A percentile compares a stretch with the other conserved stretches of the same genome.
Conservation (phyloP, 2,113 vertebrate genomes). For the Caranx melampygus region DNA sequence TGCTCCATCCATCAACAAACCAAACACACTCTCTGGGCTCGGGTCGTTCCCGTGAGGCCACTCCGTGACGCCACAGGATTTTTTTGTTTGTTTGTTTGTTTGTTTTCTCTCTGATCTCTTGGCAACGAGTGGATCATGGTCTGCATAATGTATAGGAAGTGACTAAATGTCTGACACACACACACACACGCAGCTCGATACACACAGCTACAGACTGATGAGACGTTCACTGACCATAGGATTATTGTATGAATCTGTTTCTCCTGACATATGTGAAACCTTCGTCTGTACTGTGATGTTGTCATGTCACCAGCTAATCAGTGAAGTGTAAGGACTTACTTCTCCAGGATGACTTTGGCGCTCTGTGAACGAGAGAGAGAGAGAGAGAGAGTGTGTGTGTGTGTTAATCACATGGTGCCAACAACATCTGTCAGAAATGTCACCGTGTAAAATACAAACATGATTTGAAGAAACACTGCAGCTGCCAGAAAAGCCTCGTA, state of each 20-base stretch:
- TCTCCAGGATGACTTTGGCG: slow-evolving; percentile 89
- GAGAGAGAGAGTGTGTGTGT: neutral
- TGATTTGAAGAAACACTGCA: slow-evolving; percentile 19
- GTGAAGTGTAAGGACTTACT: slow-evolving; percentile 83
- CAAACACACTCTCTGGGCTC: slow-evolving; percentile 10
- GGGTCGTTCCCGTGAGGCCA: neutral
- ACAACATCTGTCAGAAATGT: slow-evolving; percentile 22
- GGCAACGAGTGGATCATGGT: slow-evolving; percentile 7
- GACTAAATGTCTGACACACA: slow-evolving; percentile 8
- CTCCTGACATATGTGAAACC: too few species aligned
- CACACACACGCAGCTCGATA: neutral
- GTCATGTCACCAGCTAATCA: too few species aligned
- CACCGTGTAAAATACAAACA: slow-evolving; percentile 18
- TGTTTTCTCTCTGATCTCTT: slow-evolving; percentile 1
- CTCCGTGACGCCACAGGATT: neutral
- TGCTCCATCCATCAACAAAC: slow-evolving; percentile 9
- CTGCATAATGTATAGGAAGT: slow-evolving; percentile 25
- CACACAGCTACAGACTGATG: too few species aligned
- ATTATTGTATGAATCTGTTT: too few species aligned
- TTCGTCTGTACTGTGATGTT: too few species aligned
- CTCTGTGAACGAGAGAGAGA: slow-evolving; percentile 78
- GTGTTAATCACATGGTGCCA: slow-evolving; percentile 23
- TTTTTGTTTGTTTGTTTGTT: slow-evolving; percentile 9
- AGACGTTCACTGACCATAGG: too few species aligned
- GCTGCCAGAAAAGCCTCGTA: slow-evolving; percentile 36